A percentile compares a stretch with the other conserved stretches of the same genome.
phyloP scores from a whole-genome alignment of 2,113 vertebrate genomes.

The Microcebus ravelobensis region DNA sequence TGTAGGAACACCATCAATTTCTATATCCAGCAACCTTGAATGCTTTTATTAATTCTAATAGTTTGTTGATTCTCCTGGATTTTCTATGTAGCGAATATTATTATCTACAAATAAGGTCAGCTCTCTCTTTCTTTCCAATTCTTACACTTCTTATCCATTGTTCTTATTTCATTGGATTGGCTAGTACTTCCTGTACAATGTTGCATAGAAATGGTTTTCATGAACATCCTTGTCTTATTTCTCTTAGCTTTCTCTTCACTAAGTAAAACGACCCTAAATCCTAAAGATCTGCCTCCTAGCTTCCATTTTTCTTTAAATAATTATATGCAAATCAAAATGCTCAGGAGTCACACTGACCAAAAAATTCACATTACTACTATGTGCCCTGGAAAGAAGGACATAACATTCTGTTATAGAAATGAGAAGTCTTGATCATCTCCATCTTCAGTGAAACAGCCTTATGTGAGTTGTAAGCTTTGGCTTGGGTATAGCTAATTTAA shows the following conservation, averaged over 20 bases:
- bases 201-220: not conserved
- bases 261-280: slow-evolving; percentile 3
- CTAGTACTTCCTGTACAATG: not conserved
- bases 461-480: not conserved
- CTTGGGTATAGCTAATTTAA: not conserved
- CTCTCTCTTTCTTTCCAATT: not conserved
- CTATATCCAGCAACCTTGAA: not conserved
- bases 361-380: not conserved
- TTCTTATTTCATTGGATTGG: not conserved
- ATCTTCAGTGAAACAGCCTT: not conserved
- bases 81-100: not conserved
- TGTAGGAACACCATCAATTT: not conserved
- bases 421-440: not conserved
- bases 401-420: not conserved
- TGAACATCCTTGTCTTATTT: not conserved
- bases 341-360: not conserved
- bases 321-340: not conserved
- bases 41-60: not conserved
- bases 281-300: not conserved
- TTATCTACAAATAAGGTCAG: not conserved
- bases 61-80: not conserved
- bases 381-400: not conserved
- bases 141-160: not conserved
- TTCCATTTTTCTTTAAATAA: slow-evolving; percentile 34
- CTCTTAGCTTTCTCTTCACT: not conserved